A percentile compares a stretch with the other conserved stretches of the same genome.
phyloP scores from a whole-genome alignment of 1,140 invertebrate genomes.

The Maniola jurtina region DNA sequence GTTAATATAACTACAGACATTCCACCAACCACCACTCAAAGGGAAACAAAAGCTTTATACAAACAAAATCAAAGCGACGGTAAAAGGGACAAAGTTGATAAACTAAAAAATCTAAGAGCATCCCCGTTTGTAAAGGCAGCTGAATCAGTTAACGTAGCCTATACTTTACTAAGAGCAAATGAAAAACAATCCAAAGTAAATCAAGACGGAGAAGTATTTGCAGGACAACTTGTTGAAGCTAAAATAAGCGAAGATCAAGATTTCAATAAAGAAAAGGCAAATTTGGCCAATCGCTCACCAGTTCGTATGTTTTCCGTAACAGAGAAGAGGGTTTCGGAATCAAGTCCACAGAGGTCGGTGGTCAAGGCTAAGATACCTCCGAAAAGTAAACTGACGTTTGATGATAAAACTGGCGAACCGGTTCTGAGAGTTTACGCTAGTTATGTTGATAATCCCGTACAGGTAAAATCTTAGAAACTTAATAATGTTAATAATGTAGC shows the following conservation, averaged over 20 bases:
- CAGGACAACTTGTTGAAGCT: slow-evolving; percentile 65
- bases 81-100: slow-evolving; percentile 39
- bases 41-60: slow-evolving; percentile 52
- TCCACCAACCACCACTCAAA: slow-evolving; percentile 44
- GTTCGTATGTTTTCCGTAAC: slow-evolving; percentile 49
- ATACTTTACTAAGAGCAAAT: slow-evolving; percentile 56
- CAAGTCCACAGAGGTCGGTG: slow-evolving; percentile 38
- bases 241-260: slow-evolving; percentile 65
- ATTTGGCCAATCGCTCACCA: slow-evolving; percentile 51
- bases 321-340: slow-evolving; percentile 41
- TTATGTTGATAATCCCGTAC: slow-evolving; percentile 56
- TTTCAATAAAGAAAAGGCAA: slow-evolving; percentile 57
- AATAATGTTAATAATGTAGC: neutral
- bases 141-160: slow-evolving; percentile 61
- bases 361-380: slow-evolving; percentile 68
- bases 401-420: slow-evolving; percentile 68
- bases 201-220: slow-evolving; percentile 56
- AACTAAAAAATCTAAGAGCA: slow-evolving; percentile 46
- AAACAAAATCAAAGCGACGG: slow-evolving; percentile 47
- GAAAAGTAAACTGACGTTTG: slow-evolving; percentile 65
- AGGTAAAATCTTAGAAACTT: slow-evolving; percentile 47
- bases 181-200: slow-evolving; percentile 49
- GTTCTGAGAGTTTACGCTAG: slow-evolving; percentile 69
- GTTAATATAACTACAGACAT: slow-evolving; percentile 44
- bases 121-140: slow-evolving; percentile 58